Base-by-base conservation (phyloP, 2,888 invertebrate genomes). In the Diplazon laetatorius region DNA sequence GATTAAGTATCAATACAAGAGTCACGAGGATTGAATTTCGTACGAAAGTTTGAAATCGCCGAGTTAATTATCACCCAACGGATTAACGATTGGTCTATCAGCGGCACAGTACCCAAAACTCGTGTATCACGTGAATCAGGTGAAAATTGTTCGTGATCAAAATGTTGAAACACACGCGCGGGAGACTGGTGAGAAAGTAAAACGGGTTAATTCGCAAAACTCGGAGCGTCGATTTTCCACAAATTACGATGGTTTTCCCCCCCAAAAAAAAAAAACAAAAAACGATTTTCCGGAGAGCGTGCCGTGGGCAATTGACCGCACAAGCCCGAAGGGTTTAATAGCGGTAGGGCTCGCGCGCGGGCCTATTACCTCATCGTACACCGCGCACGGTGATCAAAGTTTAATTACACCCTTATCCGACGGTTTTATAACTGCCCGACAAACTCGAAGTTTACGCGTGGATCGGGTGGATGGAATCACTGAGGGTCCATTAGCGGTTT, bases 391-490 rank as follows among this genome's bases (percentile, higher is more conserved):
- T 82, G 83, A 84, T 87, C 86, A 85, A 86, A 87, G 86, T 87
- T 87, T 86, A 86, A 87, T 87, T 85, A 84, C 84, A 81, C 82
- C 84, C 84, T 86, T 84, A 87, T 87, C 85, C 82, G 81, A 72
- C 82, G 82, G 82, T 84, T 30, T 30, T 30, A 30, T 30, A 30
- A 30, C 30, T 30, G 30, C 4, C 30, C 30, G 30, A 83, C 85
- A 83, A 85, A 84, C 82, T 85, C 79, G 62, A 72, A 82, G 80
- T 83, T 80, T 80, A 73, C 80, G 70, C 63, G n/a, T n/a, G n/a
- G n/a, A n/a, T n/a, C 52, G 55, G 79, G 62, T 76, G 79, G 50
- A 60, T 30, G 39, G 63, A 70, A 74, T 73, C 66, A 60, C 65
- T 39, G 68, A 68, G 44, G 57, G 63, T 62, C 60, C 70, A 74